Evolutionary conservation across 2,888 invertebrate species (phyloP).

Genomic region (Epinotia brunnichana): DNA sequence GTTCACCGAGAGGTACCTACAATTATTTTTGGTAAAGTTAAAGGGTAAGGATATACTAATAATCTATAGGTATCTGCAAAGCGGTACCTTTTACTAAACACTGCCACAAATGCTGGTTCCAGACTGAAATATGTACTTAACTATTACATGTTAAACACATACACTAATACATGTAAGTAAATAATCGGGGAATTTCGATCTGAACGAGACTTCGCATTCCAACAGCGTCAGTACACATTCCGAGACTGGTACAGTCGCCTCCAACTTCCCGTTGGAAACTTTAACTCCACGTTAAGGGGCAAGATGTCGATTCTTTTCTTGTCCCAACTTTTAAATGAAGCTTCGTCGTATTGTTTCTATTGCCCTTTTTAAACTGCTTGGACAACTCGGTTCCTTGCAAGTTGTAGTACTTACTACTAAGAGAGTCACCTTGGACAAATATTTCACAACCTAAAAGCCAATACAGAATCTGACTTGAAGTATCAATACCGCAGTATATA

Average conservation of each 20-base stretch:
- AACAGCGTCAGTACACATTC: constrained; percentile 21
- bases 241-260: constrained; percentile 14
- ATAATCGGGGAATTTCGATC: not conserved
- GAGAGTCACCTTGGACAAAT: constrained; percentile 5
- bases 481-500: not conserved
- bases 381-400: constrained; percentile 22
- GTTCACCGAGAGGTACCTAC: too few relatives aligned
- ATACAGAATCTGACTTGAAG: not conserved
- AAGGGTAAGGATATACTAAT: too few relatives aligned
- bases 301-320: constrained; percentile 37
- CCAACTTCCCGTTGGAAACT: constrained; percentile 29
- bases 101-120: not conserved
- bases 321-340: constrained; percentile 41
- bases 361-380: constrained; percentile 35
- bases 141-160: not conserved
- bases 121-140: not conserved
- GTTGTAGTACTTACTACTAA: constrained; percentile 21
- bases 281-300: constrained; percentile 37
- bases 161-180: too few relatives aligned
- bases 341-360: constrained; percentile 41
- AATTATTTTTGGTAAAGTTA: too few relatives aligned
- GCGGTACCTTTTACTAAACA: too few relatives aligned
- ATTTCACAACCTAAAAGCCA: constrained; percentile 1
- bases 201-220: constrained; percentile 24
- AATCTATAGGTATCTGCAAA: too few relatives aligned